Evolutionary conservation across 2,888 invertebrate species (phyloP).

Genomic region (Tinea trinotella): DNA sequence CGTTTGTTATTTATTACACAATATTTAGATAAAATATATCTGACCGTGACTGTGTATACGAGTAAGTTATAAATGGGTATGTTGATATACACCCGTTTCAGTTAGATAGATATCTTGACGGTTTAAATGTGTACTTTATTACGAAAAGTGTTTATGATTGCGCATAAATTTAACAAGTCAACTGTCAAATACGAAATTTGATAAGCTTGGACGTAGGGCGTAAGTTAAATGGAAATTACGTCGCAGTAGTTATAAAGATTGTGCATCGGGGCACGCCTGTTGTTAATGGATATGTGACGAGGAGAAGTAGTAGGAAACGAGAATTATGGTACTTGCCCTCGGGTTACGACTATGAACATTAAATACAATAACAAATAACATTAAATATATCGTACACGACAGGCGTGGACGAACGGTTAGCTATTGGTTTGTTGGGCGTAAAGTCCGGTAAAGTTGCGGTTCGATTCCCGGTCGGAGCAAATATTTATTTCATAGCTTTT

Average conservation of each 20-base stretch:
- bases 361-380: too few species aligned
- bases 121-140: slow-evolving; percentile 28
- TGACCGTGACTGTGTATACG: slow-evolving; percentile 11
- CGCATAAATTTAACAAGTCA: slow-evolving; percentile 24
- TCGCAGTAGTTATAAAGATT: slow-evolving; percentile 4
- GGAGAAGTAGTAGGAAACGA: slow-evolving; percentile 25
- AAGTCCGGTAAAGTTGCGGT: too few species aligned
- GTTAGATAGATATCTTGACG: slow-evolving; percentile 12
- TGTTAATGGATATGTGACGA: slow-evolving; percentile 21
- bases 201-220: slow-evolving; percentile 11
- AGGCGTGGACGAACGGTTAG: too few species aligned
- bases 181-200: slow-evolving; percentile 22
- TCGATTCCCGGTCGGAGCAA: too few species aligned
- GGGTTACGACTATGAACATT: slow-evolving; percentile 22
- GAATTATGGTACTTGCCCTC: slow-evolving; percentile 21
- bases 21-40: slow-evolving; percentile 22
- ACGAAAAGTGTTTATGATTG: slow-evolving; percentile 28
- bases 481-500: too few species aligned
- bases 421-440: too few species aligned
- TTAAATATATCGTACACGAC: too few species aligned
- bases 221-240: neutral
- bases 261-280: slow-evolving; percentile 5
- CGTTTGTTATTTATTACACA: slow-evolving; percentile 32
- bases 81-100: slow-evolving; percentile 11
- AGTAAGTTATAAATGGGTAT: neutral